A percentile compares a stretch with the other conserved stretches of the same genome.
Conservation (phyloP, 2,797 vertebrate species). For the Spinibarbus caldwelli region DNA sequence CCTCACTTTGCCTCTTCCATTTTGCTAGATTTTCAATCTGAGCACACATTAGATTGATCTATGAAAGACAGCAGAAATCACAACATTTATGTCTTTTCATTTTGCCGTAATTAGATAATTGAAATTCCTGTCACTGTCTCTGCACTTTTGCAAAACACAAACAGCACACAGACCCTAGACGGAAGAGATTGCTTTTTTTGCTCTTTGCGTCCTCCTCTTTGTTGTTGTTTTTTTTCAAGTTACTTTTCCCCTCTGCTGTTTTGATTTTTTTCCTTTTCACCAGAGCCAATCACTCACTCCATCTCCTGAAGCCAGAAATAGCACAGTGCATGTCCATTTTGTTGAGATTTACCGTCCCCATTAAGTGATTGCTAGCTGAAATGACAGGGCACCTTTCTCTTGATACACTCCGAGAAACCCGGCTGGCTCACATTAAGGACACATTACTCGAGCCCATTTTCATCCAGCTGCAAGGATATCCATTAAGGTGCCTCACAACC, state of each 20-base stretch:
- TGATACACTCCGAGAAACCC: constrained; percentile 87
- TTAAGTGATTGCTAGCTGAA: constrained; percentile 97
- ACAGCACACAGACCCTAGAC: constrained; percentile 81
- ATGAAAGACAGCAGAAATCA: constrained; percentile 95
- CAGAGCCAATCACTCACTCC: constrained; percentile 85
- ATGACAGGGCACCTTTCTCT: constrained; percentile 85
- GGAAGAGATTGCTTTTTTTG: constrained; percentile 82
- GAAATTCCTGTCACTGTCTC: constrained; percentile 99
- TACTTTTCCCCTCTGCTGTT: constrained; percentile 66
- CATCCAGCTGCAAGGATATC: constrained; percentile 81
- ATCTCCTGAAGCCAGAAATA: constrained; percentile 87
- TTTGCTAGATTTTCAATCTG: constrained; percentile 96
- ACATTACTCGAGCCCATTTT: constrained; percentile 80
- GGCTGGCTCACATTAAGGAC: constrained; percentile 83
- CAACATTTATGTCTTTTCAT: constrained; percentile 99
- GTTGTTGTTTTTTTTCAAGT: constrained; percentile 55
- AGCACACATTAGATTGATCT: constrained; percentile 97
- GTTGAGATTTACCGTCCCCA: constrained; percentile 88
- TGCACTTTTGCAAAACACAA: constrained; percentile 91
- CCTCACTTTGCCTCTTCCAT: constrained; percentile 98
- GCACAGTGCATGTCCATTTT: constrained; percentile 89
- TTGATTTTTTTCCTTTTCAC: constrained; percentile 65
- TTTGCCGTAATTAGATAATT: constrained; percentile 99
- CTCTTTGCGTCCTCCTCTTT: constrained; percentile 73
- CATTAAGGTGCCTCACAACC: constrained; percentile 86